phyloP scores from a whole-genome alignment of 2,888 invertebrate species.

The Tetragnatha montana region DNA sequence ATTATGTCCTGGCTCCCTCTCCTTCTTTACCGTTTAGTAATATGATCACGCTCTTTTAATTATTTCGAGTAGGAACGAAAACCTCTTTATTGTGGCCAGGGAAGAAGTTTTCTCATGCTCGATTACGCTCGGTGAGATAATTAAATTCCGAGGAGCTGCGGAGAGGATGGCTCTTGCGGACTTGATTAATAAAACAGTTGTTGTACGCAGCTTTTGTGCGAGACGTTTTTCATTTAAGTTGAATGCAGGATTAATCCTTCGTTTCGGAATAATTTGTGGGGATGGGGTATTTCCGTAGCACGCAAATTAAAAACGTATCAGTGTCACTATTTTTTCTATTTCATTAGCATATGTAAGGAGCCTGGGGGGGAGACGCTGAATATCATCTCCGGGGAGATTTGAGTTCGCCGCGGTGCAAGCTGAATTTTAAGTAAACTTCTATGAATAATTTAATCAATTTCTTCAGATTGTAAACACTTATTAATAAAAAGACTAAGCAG shows the following conservation, averaged over 20 bases:
- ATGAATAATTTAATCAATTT: no score
- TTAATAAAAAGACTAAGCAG: no score
- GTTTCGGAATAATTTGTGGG: not conserved
- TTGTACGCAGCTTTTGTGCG: not conserved
- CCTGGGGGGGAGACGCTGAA: no score
- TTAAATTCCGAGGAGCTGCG: not conserved
- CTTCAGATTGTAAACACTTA: no score
- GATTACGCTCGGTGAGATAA: not conserved
- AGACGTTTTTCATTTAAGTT: not conserved
- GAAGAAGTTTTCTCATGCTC: not conserved
- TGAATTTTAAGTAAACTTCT: no score
- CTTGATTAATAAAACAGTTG: not conserved
- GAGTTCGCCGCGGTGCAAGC: no score
- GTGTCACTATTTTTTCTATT: not conserved
- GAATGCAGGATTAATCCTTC: not conserved
- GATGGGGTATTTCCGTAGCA: not conserved
- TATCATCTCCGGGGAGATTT: no score
- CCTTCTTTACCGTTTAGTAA: not conserved
- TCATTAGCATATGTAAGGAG: no score
- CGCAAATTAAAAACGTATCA: not conserved
- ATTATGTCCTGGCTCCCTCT: not conserved
- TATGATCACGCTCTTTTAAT: not conserved
- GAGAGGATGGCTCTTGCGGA: not conserved
- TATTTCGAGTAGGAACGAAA: not conserved
- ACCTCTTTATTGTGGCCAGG: not conserved